phyloP scores from a whole-genome alignment of 2,888 invertebrate genomes.

The Plagodis pulveraria region DNA sequence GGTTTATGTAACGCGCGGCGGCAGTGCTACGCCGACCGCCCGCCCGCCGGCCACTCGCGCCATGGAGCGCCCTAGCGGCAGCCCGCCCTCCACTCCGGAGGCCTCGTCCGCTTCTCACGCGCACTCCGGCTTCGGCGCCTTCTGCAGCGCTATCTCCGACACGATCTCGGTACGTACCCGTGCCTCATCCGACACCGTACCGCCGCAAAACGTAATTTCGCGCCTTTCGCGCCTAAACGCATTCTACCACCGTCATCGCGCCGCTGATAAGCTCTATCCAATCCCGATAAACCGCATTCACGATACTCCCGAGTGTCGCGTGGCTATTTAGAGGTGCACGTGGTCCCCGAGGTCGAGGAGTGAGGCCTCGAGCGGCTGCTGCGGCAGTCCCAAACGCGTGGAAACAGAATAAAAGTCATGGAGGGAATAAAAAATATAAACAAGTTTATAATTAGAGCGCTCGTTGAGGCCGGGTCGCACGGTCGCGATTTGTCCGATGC shows the following conservation, averaged over 20 bases:
- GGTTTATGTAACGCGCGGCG: conserved; percentile 76
- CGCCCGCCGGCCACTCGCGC: conserved; percentile 63
- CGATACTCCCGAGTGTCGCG: conserved; percentile 56
- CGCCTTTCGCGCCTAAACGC: conserved; percentile 52
- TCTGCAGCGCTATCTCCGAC: conserved; percentile 82
- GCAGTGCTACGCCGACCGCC: conserved; percentile 74
- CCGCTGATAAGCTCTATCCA: conserved; percentile 53
- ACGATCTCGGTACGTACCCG: conserved; percentile 78
- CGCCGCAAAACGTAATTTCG: conserved; percentile 40
- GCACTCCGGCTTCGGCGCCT: conserved; percentile 77
- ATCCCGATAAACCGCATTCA: conserved; percentile 52
- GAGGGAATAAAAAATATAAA: conserved; percentile 81
- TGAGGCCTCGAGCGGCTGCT: conserved; percentile 45
- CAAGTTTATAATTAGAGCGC: conserved; percentile 84
- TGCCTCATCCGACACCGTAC: conserved; percentile 31
- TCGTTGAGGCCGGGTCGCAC: conserved; percentile 82
- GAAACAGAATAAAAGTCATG: conserved; percentile 69
- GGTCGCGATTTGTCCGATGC: conserved; percentile 83
- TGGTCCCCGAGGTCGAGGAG: conserved; percentile 73
- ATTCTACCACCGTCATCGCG: conserved; percentile 46
- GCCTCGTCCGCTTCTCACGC: conserved; percentile 47
- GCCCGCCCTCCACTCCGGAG: conserved; percentile 42
- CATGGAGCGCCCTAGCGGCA: conserved; percentile 72
- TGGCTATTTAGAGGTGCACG: conserved; percentile 76
- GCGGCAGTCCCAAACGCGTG: conserved; percentile 44